Conservation (phyloP, 2,888 invertebrate species). For the Cosmia trapezina region DNA sequence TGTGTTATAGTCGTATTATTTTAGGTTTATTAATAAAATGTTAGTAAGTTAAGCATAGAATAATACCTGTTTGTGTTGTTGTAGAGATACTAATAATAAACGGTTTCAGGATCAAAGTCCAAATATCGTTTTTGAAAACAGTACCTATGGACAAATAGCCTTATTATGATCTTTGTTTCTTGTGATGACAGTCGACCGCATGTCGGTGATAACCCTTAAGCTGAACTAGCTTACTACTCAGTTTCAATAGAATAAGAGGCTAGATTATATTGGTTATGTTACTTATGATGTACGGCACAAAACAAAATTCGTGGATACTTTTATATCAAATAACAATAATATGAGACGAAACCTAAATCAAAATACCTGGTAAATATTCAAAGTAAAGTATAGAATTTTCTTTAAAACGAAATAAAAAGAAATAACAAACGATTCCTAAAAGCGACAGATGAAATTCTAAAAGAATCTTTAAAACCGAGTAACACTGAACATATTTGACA, state of each 20-base stretch:
- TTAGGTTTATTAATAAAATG: not conserved
- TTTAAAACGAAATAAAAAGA: not conserved
- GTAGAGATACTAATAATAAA: not conserved
- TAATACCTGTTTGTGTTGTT: not conserved
- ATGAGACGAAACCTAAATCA: not conserved
- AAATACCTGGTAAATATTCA: conserved; percentile 33
- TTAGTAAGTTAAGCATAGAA: not conserved
- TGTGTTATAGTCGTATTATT: too few species aligned
- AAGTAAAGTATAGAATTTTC: not conserved
- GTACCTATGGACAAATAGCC: not conserved
- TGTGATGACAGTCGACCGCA: not conserved
- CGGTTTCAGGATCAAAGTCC: not conserved
- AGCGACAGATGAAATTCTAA: conserved; percentile 13
- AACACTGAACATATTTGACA: conserved; percentile 18
- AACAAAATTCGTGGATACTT: not conserved
- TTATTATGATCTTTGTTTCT: conserved; percentile 2
- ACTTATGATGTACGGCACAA: not conserved
- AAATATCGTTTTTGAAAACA: not conserved
- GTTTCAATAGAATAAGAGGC: not conserved
- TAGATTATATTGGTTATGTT: not conserved
- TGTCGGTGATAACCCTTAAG: too few species aligned
- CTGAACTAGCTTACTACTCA: not conserved
- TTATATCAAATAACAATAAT: conserved; percentile 20
- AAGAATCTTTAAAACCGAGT: conserved; percentile 1
- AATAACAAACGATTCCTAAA: conserved; percentile 4